phyloP scores from a whole-genome alignment of 2,113 vertebrate genomes.

The Sus scrofa region T2T-Sscrofa CM000830.6:15782501-15783000 shows the following conservation, averaged over 20 bases:
- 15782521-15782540: neutral
- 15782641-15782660: slow-evolving; percentile 52
- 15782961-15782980: neutral
- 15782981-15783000: slow-evolving; percentile 27
- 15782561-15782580: neutral
- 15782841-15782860: slow-evolving; percentile 47
- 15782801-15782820: slow-evolving; percentile 31
- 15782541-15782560: slow-evolving; percentile 34
- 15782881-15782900: slow-evolving; percentile 31
- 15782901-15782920: slow-evolving; percentile 40
- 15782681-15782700: neutral
- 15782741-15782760: neutral
- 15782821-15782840: slow-evolving; percentile 61
- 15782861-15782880: slow-evolving; percentile 48
- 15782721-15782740: neutral
- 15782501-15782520: neutral
- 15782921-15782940: neutral
- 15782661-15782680: slow-evolving; percentile 35
- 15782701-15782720: neutral
- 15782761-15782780: slow-evolving; percentile 49
- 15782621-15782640: neutral
- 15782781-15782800: slow-evolving; percentile 60
- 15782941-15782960: slow-evolving; percentile 49
- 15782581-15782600: neutral
- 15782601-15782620: neutral